phyloP scores from a whole-genome alignment of 2,113 vertebrate genomes.

The Daboia siamensis region DNA sequence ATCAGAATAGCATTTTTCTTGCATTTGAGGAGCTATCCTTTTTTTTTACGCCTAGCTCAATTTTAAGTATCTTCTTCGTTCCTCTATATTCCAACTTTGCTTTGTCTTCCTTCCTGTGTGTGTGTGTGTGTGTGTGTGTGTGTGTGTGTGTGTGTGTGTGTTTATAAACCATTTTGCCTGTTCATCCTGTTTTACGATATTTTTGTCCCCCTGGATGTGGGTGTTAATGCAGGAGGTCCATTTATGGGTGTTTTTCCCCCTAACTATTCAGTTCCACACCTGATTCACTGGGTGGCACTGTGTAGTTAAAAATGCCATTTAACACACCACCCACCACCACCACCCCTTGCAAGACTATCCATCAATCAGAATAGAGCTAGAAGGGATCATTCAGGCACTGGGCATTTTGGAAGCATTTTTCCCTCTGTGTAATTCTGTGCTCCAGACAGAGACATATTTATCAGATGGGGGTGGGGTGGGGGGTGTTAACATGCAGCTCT shows the following conservation, averaged over 20 bases:
- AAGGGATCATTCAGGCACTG: too few species aligned
- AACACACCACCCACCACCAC: too few species aligned
- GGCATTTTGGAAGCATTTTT: neutral
- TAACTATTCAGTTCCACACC: neutral
- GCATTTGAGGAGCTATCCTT: neutral
- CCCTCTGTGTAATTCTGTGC: neutral
- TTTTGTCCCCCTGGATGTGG: neutral
- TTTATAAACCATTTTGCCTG: neutral
- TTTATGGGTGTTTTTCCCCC: neutral
- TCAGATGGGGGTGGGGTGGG: too few species aligned
- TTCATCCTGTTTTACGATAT: neutral
- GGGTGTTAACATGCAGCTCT: too few species aligned
- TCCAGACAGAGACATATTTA: neutral
- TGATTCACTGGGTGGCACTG: constrained; percentile 58
- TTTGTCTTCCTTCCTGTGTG: neutral
- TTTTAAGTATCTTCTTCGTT: neutral
- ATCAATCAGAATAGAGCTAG: too few species aligned
- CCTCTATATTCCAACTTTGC: neutral
- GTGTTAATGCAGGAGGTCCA: neutral
- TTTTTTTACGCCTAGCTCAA: neutral
- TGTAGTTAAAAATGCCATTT: constrained; percentile 41
- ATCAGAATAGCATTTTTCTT: neutral
- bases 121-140: too few species aligned
- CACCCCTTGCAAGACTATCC: too few species aligned
- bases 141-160: neutral